These are phyloP conservation scores for Apus apus DNA, from an alignment of 2,113 vertebrate genomes.

Conservation along the genomic window DNA sequence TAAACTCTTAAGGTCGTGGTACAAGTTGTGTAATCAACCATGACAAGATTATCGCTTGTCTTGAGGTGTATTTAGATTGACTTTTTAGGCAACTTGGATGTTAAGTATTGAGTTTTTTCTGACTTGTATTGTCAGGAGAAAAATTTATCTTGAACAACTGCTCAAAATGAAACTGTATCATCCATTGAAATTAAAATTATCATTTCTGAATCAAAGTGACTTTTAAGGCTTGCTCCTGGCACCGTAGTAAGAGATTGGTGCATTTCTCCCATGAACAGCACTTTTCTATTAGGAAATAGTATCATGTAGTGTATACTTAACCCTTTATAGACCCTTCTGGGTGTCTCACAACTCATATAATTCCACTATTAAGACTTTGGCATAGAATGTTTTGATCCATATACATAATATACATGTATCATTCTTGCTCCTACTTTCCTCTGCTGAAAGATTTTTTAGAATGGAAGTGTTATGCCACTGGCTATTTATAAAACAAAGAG, in stretches of 20 bases:
- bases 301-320: conserved; percentile 15
- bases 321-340: not conserved
- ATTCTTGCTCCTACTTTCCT: not conserved
- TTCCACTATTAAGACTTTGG: not conserved
- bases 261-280: conserved; percentile 2
- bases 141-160: conserved; percentile 27
- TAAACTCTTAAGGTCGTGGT: not conserved
- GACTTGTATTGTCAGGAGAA: conserved; percentile 23
- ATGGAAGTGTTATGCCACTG: not conserved
- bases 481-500: not conserved
- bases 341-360: not conserved
- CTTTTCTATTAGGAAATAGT: not conserved
- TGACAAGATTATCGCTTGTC: conserved; percentile 46
- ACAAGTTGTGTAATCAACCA: conserved; percentile 54
- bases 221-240: conserved; percentile 33
- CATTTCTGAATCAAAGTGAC: conserved; percentile 47
- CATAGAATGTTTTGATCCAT: not conserved
- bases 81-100: conserved; percentile 5
- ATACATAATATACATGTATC: not conserved
- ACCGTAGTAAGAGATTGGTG: not conserved
- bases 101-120: conserved; percentile 32
- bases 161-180: conserved; percentile 6
- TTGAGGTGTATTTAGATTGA: conserved; percentile 46
- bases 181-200: conserved; percentile 13
- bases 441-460: not conserved